A percentile compares a stretch with the other conserved stretches of the same genome.
These are phyloP conservation scores for Eristalis intricaria DNA, from an alignment of 2,888 invertebrate genomes.

Conservation along the genomic window DNA sequence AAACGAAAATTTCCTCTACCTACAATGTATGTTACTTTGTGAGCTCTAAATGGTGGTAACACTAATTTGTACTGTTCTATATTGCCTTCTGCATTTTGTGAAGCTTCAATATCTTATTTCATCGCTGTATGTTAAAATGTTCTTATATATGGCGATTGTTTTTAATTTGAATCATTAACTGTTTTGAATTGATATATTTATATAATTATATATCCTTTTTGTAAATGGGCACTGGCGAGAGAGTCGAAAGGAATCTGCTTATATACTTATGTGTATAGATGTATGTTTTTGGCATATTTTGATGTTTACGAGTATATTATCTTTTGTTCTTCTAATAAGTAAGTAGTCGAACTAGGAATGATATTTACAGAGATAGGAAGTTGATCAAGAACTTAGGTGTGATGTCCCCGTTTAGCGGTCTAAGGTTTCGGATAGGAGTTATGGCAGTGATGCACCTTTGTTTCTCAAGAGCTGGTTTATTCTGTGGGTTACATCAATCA, in stretches of 20 bases:
- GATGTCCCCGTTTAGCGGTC: constrained; percentile 15
- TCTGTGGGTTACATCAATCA: constrained; percentile 24
- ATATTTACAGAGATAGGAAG: constrained; percentile 52
- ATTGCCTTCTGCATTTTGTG: constrained; percentile 16
- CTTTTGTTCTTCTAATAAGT: constrained; percentile 20
- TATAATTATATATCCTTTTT: constrained; percentile 2
- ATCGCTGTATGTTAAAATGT: background rate
- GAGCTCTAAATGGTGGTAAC: constrained; percentile 27
- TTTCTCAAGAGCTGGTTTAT: constrained; percentile 9
- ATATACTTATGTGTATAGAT: background rate
- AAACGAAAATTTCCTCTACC: background rate
- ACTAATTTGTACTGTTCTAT: background rate
- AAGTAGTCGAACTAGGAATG: constrained; percentile 53
- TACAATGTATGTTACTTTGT: background rate
- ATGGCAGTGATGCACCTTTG: background rate
- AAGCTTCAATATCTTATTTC: constrained; percentile 29
- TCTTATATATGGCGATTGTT: constrained; percentile 34
- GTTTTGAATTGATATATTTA: constrained; percentile 13
- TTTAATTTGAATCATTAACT: constrained; percentile 15
- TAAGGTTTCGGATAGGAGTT: constrained; percentile 27
- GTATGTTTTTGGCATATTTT: constrained; percentile 29
- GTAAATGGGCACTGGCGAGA: constrained; percentile 48
- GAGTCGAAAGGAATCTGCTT: background rate
- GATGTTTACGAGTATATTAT: constrained; percentile 35
- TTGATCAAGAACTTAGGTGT: constrained; percentile 5